Base-by-base conservation (phyloP, 30 jellyfish, hydroid and myxozoan species). In the Hydractinia symbiolongicarpus region DNA sequence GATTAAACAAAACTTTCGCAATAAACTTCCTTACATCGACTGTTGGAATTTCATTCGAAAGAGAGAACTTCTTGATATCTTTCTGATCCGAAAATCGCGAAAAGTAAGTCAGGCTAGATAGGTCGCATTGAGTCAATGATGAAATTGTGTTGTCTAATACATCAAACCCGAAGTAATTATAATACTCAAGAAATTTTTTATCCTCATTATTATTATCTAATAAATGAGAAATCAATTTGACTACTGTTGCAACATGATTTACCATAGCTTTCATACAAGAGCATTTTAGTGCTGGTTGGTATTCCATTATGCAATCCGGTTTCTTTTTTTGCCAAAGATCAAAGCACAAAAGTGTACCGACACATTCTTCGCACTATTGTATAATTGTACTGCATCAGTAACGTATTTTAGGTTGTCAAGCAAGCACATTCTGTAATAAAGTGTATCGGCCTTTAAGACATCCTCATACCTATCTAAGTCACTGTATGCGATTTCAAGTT, bases 271-370 rank as follows among this genome's bases (percentile, higher is more conserved):
- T 64, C 74, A 64, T 6, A 7, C 19, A 44, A 44, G 74, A 51
- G 9, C 40, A 4, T n/a, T 64, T 64, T 51, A 64, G 19, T 0
- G 15, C 17, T 11, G 15, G 69, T 58, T 7, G 52, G 40, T 64
- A 64, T 7, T 64, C 74, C 19, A n/a, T 64, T 6, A 64, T 64
- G 74, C 74, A 64, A 8, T 13, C 74, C 40, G 74, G 74, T 6
- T 13, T 7, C 40, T n/a, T n/a, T 64, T 64, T 64, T 7, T n/a
- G 40, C 74, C 74, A 64, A 64, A 64, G 74, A 13, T 44, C 19
- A 13, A 64, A n/a, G 40, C 19, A 13, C 17, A 64, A 13, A 0
- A 64, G 17, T 64, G 19, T 64, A 7, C 16, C 19, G 40, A 64
- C 19, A n/a, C 40, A 64, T 30, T 30, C 44, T 30, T 2, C 44